Evolutionary conservation across 1,140 invertebrate genomes (phyloP).

Genomic region (Drosophila ohnishii): DNA sequence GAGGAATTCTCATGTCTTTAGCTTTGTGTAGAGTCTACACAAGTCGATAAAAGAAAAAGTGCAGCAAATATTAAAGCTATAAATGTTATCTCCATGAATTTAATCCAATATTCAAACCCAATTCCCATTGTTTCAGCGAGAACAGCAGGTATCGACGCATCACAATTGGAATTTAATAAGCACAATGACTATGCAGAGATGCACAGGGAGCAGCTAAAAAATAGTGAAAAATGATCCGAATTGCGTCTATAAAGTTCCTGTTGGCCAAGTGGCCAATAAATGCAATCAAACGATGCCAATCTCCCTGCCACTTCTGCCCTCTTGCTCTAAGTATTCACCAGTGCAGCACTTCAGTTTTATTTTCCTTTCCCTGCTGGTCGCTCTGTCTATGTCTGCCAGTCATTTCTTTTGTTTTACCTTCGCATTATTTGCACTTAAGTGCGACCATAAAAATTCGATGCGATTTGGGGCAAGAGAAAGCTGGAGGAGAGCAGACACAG

Average conservation of each 20-base stretch:
- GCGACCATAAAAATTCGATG: slow-evolving; percentile 57
- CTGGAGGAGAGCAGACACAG: background rate
- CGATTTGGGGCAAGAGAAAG: slow-evolving; percentile 30
- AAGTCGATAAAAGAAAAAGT: too few species aligned
- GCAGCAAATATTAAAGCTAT: background rate
- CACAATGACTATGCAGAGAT: slow-evolving; percentile 39
- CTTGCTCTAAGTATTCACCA: slow-evolving; percentile 8
- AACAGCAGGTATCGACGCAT: background rate
- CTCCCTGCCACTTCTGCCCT: background rate
- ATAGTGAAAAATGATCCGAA: slow-evolving; percentile 21
- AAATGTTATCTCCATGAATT: background rate
- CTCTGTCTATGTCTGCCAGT: slow-evolving; percentile 6
- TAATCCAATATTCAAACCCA: background rate
- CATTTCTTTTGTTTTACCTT: slow-evolving; percentile 43
- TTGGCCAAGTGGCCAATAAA: slow-evolving; percentile 61
- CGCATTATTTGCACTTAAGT: slow-evolving; percentile 60
- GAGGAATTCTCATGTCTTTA: too few species aligned
- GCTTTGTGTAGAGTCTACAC: background rate
- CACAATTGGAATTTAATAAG: slow-evolving; percentile 41
- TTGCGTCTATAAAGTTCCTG: slow-evolving; percentile 13
- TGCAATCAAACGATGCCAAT: slow-evolving; percentile 51
- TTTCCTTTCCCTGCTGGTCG: background rate
- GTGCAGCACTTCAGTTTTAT: slow-evolving; percentile 12
- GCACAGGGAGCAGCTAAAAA: background rate
- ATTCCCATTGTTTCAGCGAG: background rate